A percentile compares a stretch with the other conserved stretches of the same genome.
These are phyloP conservation scores for Salvelinus fontinalis DNA, from an alignment of 2,113 vertebrate species.

Conservation along the genomic window DNA sequence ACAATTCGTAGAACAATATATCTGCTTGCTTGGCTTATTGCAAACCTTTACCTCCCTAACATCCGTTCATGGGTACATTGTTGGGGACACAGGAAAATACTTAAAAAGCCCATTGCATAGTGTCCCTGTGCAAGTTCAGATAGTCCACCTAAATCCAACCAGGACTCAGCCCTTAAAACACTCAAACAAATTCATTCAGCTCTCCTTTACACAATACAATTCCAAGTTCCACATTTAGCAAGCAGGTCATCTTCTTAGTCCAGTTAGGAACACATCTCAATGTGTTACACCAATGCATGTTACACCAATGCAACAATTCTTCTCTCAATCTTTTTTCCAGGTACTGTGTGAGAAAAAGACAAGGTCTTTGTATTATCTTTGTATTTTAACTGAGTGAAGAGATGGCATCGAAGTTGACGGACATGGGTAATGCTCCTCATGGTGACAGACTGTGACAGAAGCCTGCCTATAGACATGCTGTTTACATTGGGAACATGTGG, in stretches of 20 bases:
- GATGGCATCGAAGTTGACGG: conserved; percentile 23
- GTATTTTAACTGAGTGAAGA: conserved; percentile 18
- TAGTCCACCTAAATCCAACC: conserved; percentile 4
- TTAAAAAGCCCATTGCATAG: conserved; percentile 59
- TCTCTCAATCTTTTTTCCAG: neutral
- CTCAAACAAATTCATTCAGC: conserved; percentile 1
- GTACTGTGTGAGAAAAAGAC: neutral
- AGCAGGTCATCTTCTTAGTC: conserved; percentile 42
- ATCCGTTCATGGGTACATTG: conserved; percentile 37
- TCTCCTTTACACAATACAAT: neutral
- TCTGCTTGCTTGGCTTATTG: conserved; percentile 56
- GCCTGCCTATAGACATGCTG: neutral
- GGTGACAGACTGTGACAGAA: neutral
- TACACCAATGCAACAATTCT: neutral
- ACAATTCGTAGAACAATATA: conserved; percentile 25
- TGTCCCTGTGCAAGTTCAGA: conserved; percentile 61
- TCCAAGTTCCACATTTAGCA: neutral
- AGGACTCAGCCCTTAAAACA: conserved; percentile 60
- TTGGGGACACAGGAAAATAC: conserved; percentile 45
- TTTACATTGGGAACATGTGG: neutral
- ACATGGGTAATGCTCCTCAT: neutral
- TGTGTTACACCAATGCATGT: neutral
- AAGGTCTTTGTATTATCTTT: neutral
- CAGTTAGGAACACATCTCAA: conserved; percentile 19
- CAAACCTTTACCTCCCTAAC: conserved; percentile 31